A percentile compares a stretch with the other conserved stretches of the same genome.
Conservation (phyloP, 2,888 invertebrate genomes). For the Lysandra coridon region DNA sequence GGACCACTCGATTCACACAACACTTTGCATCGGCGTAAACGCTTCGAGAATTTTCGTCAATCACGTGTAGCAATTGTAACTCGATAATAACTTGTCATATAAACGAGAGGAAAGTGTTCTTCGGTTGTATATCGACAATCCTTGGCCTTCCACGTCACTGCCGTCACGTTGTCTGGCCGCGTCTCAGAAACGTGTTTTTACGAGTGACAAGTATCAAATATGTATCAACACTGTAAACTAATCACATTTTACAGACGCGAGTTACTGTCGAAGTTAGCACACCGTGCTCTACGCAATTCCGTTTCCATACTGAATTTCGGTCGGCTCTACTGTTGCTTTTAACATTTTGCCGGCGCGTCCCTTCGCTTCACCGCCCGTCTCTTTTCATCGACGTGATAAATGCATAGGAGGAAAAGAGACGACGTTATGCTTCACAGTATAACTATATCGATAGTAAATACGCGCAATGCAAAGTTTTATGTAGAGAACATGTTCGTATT, state of each 20-base stretch:
- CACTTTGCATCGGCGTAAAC: conserved; percentile 57
- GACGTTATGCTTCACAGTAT: conserved; percentile 45
- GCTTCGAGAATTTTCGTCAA: conserved; percentile 71
- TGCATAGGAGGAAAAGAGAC: conserved; percentile 56
- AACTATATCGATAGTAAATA: conserved; percentile 40
- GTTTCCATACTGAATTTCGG: conserved; percentile 73
- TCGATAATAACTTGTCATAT: conserved; percentile 54
- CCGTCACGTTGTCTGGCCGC: conserved; percentile 38
- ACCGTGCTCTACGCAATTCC: conserved; percentile 55
- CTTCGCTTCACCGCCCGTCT: conserved; percentile 58
- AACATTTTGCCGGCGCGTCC: conserved; percentile 70
- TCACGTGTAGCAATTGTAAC: conserved; percentile 59
- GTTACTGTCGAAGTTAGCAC: conserved; percentile 50
- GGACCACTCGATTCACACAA: conserved; percentile 63
- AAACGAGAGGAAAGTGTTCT: conserved; percentile 66
- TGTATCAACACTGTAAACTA: conserved; percentile 62
- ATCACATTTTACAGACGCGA: conserved; percentile 72
- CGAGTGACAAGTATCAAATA: conserved; percentile 48
- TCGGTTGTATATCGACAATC: conserved; percentile 66
- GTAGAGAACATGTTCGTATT: conserved; percentile 36
- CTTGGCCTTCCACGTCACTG: conserved; percentile 74
- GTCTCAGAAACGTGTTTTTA: conserved; percentile 32
- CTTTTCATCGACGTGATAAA: conserved; percentile 54
- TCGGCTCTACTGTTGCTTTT: conserved; percentile 75
- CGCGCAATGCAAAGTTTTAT: conserved; percentile 36